These are phyloP conservation scores for Bradypodion ventrale DNA, from an alignment of 2,797 vertebrate genomes.

Conservation along the genomic window DNA sequence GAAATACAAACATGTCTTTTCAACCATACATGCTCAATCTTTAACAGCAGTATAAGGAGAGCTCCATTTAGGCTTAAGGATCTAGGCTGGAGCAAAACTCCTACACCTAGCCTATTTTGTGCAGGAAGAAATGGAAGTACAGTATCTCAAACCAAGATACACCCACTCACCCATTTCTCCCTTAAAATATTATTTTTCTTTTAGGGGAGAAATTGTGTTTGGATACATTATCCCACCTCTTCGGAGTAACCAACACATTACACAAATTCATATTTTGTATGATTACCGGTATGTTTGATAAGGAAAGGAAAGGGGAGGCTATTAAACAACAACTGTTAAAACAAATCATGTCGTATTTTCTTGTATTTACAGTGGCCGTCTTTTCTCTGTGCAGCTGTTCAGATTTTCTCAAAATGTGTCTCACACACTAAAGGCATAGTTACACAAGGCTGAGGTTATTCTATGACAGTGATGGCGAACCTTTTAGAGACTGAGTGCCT, in stretches of 20 bases:
- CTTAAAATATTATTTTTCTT: slow-evolving; percentile 11
- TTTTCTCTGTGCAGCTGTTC: background rate
- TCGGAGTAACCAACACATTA: slow-evolving; percentile 6
- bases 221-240: slow-evolving; percentile 54
- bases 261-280: slow-evolving; percentile 12
- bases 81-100: background rate
- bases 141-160: too few species aligned
- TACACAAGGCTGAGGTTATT: too few species aligned
- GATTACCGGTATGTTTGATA: background rate
- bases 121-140: background rate
- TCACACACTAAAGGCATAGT: background rate
- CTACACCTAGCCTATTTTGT: background rate
- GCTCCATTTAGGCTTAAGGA: background rate
- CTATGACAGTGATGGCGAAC: too few species aligned
- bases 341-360: background rate
- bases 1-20: background rate
- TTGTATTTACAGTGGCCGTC: too few species aligned
- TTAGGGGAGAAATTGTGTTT: slow-evolving; percentile 13
- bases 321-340: background rate
- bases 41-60: background rate
- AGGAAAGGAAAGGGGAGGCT: too few species aligned
- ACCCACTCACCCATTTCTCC: background rate
- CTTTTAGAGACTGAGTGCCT: too few species aligned
- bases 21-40: background rate
- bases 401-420: background rate